A percentile compares a stretch with the other conserved stretches of the same genome.
phyloP scores from a whole-genome alignment of 2,888 invertebrate species.

The Eremobia ochroleuca region DNA sequence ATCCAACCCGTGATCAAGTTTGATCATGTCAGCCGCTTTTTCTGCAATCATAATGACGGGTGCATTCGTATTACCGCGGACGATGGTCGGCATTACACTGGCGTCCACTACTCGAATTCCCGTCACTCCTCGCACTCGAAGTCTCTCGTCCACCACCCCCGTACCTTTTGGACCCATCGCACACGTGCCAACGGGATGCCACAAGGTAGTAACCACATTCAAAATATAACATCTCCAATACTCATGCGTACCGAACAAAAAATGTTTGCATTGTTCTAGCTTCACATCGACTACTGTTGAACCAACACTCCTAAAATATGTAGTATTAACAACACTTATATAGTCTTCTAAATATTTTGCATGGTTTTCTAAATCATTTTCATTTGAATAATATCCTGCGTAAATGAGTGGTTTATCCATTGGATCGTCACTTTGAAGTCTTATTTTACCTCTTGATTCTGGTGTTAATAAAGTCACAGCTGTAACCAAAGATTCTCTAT shows the following conservation, averaged over 20 bases:
- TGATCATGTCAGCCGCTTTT: too few relatives aligned
- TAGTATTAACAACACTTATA: conserved; percentile 79
- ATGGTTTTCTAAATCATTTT: conserved; percentile 55
- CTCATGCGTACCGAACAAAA: conserved; percentile 19
- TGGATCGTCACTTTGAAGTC: conserved; percentile 81
- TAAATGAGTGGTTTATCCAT: too few relatives aligned
- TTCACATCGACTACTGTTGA: conserved; percentile 71
- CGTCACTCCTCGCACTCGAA: conserved; percentile 87
- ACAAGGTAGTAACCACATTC: too few relatives aligned
- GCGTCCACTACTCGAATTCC: conserved; percentile 85
- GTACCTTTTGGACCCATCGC: conserved; percentile 72
- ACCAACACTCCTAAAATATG: conserved; percentile 76
- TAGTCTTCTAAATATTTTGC: conserved; percentile 78
- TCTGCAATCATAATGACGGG: too few relatives aligned
- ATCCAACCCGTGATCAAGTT: too few relatives aligned
- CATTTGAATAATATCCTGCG: too few relatives aligned
- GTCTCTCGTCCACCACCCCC: conserved; percentile 75
- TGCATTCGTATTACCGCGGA: too few relatives aligned
- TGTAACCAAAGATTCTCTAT: conserved; percentile 69
- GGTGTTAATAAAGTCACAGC: conserved; percentile 72
- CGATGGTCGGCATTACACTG: background rate
- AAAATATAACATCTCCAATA: too few relatives aligned
- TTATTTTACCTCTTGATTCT: conserved; percentile 88
- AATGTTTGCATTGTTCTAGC: conserved; percentile 45
- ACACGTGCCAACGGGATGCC: conserved; percentile 50